These are phyloP conservation scores for Dicrostonyx torquatus DNA, from an alignment of 2,797 vertebrate species.

Conservation along the genomic window DNA sequence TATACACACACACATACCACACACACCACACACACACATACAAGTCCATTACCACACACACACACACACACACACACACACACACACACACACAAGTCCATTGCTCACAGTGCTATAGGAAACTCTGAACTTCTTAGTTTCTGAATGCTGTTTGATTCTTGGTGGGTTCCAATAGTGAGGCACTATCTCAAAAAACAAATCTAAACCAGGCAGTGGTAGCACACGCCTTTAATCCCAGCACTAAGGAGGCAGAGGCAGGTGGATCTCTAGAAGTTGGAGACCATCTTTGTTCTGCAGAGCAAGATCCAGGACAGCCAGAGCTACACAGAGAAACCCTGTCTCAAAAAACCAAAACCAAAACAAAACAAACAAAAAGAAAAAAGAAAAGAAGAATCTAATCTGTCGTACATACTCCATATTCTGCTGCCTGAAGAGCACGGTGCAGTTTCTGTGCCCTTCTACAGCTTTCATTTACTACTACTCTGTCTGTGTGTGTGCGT, in stretches of 20 bases:
- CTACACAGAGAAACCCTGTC: neutral
- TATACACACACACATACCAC: too few relatives aligned
- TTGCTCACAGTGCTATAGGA: neutral
- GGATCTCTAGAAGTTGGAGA: neutral
- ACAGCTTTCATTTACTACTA: neutral
- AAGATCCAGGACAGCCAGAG: neutral
- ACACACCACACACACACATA: neutral
- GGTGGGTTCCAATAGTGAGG: neutral
- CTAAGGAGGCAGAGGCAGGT: neutral
- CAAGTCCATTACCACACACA: too few relatives aligned
- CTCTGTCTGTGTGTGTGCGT: neutral
- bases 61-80: fast-evolving
- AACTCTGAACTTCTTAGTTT: neutral
- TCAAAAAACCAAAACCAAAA: neutral
- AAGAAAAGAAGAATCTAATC: neutral
- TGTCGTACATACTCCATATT: neutral
- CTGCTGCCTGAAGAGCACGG: neutral
- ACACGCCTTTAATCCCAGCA: neutral
- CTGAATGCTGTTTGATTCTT: neutral
- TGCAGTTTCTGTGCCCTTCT: neutral
- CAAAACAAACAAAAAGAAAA: neutral
- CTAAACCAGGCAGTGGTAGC: neutral
- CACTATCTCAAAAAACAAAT: neutral
- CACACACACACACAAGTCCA: too few relatives aligned
- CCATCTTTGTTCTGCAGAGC: neutral